A percentile compares a stretch with the other conserved stretches of the same genome.
Conservation (phyloP, 2,797 vertebrate genomes). For the Tachyglossus aculeatus region DNA sequence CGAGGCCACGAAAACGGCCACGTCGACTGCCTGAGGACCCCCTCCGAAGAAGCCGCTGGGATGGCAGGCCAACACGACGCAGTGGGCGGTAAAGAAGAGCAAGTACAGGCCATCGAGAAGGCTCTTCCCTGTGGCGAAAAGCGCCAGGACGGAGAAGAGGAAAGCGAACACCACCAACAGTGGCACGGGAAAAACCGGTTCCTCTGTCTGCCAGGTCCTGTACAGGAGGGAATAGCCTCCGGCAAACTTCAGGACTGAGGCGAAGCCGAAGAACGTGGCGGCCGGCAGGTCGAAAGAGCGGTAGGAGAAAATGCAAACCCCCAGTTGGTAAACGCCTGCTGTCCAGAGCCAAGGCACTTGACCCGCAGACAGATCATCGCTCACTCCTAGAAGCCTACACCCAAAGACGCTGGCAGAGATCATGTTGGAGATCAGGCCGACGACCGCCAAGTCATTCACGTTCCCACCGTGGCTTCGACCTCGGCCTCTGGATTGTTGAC, state of each 20-base stretch:
- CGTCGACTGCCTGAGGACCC: slow-evolving; percentile 83
- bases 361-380: slow-evolving; percentile 71
- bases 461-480: not conserved
- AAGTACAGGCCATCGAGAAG: slow-evolving; percentile 79
- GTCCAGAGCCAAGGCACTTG: slow-evolving; percentile 89
- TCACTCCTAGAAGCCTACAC: slow-evolving; percentile 81
- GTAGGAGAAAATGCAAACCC: slow-evolving; percentile 79
- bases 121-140: slow-evolving; percentile 79
- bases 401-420: slow-evolving; percentile 80
- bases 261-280: slow-evolving; percentile 83
- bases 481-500: slow-evolving; percentile 54
- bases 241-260: slow-evolving; percentile 79
- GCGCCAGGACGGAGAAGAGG: slow-evolving; percentile 79
- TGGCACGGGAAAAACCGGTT: slow-evolving; percentile 70
- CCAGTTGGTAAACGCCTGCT: slow-evolving; percentile 81
- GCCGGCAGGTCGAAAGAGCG: slow-evolving; percentile 75
- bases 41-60: slow-evolving; percentile 78
- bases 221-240: slow-evolving; percentile 82
- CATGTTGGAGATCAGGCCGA: slow-evolving; percentile 82
- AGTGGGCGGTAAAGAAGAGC: slow-evolving; percentile 81
- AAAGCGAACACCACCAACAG: slow-evolving; percentile 80
- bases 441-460: slow-evolving; percentile 39
- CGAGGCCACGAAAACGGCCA: slow-evolving; percentile 80
- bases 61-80: slow-evolving; percentile 79
- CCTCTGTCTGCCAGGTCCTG: slow-evolving; percentile 54